These are phyloP conservation scores for Eupithecia insigniata DNA, from an alignment of 2,888 invertebrate species.

Conservation along the genomic window DNA sequence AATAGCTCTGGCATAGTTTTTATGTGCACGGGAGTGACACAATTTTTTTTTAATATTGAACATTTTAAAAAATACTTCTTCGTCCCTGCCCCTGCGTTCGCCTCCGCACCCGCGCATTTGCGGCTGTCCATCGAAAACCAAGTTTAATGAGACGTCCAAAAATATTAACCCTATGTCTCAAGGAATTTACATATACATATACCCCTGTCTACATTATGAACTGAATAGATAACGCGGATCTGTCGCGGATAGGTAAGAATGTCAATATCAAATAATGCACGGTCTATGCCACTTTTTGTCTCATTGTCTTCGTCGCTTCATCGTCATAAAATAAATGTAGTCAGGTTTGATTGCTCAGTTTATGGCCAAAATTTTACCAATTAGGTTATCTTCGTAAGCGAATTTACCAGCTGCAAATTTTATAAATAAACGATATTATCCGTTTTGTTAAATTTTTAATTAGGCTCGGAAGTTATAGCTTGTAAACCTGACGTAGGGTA, in stretches of 20 bases:
- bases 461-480: constrained; percentile 75
- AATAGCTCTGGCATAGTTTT: too few species aligned
- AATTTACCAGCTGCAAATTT: neutral
- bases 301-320: neutral
- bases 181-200: too few species aligned
- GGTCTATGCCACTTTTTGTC: too few species aligned
- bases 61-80: too few species aligned
- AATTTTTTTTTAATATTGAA: too few species aligned
- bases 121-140: neutral
- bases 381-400: neutral
- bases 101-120: neutral
- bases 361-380: neutral
- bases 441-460: constrained; percentile 79
- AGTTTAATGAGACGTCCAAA: neutral
- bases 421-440: constrained; percentile 62
- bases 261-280: too few species aligned
- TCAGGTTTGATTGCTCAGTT: neutral
- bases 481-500: constrained; percentile 76
- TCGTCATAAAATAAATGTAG: neutral
- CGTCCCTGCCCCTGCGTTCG: too few species aligned
- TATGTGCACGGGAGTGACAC: too few species aligned
- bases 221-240: too few species aligned
- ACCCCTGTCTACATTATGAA: too few species aligned
- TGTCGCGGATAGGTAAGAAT: too few species aligned
- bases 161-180: too few species aligned